phyloP scores from a whole-genome alignment of 2,113 vertebrate genomes.

The Elaphurus davidianus region DNA sequence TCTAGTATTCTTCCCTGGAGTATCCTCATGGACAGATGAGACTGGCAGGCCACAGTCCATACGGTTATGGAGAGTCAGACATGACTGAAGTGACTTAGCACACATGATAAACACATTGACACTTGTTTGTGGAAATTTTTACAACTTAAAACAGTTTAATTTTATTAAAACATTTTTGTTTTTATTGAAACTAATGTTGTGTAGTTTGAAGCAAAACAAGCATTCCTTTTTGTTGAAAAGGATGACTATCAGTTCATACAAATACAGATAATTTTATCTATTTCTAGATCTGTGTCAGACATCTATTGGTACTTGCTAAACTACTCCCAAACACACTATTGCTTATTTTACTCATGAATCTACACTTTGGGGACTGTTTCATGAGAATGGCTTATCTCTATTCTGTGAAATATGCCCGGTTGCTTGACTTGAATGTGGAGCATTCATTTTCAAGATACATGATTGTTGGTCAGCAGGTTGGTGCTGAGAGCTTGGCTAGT shows the following conservation, averaged over 20 bases:
- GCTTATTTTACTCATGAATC: background rate
- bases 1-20: background rate
- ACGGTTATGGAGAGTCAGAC: background rate
- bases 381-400: background rate
- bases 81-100: background rate
- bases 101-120: background rate
- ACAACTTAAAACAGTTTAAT: background rate
- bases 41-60: background rate
- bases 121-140: background rate
- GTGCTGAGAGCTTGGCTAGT: background rate
- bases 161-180: background rate
- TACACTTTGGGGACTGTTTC: background rate
- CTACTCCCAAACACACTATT: background rate
- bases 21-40: background rate
- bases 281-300: background rate
- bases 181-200: background rate
- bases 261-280: background rate
- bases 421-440: background rate
- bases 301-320: background rate
- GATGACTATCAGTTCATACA: background rate
- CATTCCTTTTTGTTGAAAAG: background rate
- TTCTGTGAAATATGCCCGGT: background rate
- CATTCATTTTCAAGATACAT: background rate
- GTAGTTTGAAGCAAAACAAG: background rate
- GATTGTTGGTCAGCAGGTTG: background rate